These are phyloP conservation scores for Eurystomus glaucurus DNA, from an alignment of 2,797 vertebrate species.

Conservation along the genomic window DNA sequence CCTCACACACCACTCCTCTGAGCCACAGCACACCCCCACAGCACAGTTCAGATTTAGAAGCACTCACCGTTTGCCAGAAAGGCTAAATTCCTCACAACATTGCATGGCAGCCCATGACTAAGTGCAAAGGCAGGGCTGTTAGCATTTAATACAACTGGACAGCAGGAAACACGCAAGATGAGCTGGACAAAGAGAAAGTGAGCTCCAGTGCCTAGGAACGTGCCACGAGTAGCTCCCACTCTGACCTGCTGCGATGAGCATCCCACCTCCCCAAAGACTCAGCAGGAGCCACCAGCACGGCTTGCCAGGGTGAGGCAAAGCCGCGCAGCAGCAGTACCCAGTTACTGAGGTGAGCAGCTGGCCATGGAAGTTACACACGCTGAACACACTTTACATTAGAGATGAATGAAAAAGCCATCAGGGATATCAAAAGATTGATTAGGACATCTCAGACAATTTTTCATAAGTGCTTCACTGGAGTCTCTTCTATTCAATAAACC, in stretches of 20 bases:
- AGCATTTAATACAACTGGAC: background rate
- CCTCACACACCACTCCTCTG: background rate
- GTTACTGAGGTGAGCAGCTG: background rate
- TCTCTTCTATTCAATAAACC: background rate
- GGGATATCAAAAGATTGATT: background rate
- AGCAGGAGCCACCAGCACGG: background rate
- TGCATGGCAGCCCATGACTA: background rate
- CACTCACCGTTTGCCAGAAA: background rate
- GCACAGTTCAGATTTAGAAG: background rate
- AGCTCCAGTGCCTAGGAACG: background rate
- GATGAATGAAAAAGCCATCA: background rate
- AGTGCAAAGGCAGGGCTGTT: background rate
- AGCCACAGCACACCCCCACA: background rate
- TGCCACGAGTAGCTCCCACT: background rate
- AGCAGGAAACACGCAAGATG: background rate
- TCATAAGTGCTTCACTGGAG: background rate
- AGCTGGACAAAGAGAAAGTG: background rate
- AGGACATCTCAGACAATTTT: background rate
- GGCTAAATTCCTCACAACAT: background rate
- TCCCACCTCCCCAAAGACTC: background rate
- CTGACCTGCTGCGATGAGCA: background rate
- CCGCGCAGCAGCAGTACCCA: rapidly evolving
- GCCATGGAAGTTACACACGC: background rate
- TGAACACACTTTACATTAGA: background rate
- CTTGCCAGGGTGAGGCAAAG: background rate